phyloP scores from a whole-genome alignment of 2,113 vertebrate species.

The Octodon degus region DNA sequence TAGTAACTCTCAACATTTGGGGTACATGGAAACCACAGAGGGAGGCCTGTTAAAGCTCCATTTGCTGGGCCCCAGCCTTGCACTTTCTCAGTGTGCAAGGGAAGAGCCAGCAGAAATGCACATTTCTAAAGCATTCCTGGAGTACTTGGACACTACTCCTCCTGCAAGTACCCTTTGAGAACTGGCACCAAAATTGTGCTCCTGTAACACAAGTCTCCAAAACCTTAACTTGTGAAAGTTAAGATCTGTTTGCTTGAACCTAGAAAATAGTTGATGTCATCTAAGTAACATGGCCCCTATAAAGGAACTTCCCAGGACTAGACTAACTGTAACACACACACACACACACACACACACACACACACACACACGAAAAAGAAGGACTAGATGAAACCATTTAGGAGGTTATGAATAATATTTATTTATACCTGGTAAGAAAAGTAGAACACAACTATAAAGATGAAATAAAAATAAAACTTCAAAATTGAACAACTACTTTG shows the following conservation, averaged over 20 bases:
- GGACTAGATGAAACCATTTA: neutral
- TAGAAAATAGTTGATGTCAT: neutral
- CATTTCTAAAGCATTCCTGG: neutral
- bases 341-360: neutral
- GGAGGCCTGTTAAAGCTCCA: neutral
- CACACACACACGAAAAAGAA: neutral
- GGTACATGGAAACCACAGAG: neutral
- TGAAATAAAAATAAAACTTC: neutral
- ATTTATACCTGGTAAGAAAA: constrained; percentile 41
- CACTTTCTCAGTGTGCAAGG: neutral
- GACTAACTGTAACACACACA: neutral
- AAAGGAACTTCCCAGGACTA: neutral
- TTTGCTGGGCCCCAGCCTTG: neutral
- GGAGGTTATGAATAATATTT: constrained; percentile 12
- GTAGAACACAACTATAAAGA: constrained; percentile 40
- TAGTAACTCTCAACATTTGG: neutral
- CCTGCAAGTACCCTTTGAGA: constrained; percentile 4
- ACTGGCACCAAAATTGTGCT: neutral
- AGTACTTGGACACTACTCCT: neutral
- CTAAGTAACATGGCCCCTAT: neutral
- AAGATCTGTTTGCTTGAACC: neutral
- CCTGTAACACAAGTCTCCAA: constrained; percentile 7
- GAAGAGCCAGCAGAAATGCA: neutral
- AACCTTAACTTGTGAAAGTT: constrained; percentile 5
- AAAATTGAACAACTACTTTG: neutral